Base-by-base conservation (phyloP, 2,888 invertebrate genomes). In the Melanophora roralis region DNA sequence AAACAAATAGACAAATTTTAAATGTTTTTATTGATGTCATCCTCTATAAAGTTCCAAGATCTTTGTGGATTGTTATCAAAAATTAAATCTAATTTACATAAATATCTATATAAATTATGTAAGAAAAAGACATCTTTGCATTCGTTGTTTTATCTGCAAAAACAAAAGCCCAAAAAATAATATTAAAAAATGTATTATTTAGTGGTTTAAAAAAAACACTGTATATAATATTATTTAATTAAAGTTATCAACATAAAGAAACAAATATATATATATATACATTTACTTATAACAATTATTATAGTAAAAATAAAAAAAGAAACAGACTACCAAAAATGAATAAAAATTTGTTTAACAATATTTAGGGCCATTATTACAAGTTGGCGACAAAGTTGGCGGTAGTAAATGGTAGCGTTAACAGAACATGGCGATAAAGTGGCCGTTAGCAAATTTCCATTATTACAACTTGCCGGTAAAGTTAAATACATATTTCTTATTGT, bases 201-300 rank as follows among this genome's bases (percentile, higher is more conserved):
- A 27, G 12, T 34, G 49, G 23, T 23, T 43, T 36, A 47, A 67
- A 23, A 23, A 55, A 53, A 60, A 27, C 40, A 60, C 59, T 82
- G 76, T 79, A 79, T 67, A 76, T 82, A 77, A 67, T 53, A 9
- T 65, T 27, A 3, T 6, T 64, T 73, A 76, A n/a, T n/a, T n/a
- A n/a, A n/a, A 82, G 81, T 72, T 32, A 59, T 73, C 78, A 68
- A 74, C 84, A 83, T 74, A 69, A 81, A 78, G 77, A 82, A 82
- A 81, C 27, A 27, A 6, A 27, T 69, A 62, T 51, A 64, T 51
- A 65, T 21, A 16, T 49, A 40, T 59, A 65, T 38, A 64, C 53
- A 71, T 19, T 40, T 21, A 73, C 40, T 51, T 55, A 62, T 47
- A 19, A 27, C 27, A 27, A 5, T 3, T 38, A 36, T 27, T 45